A percentile compares a stretch with the other conserved stretches of the same genome.
These are phyloP conservation scores for Brachyistius frenatus DNA, from an alignment of 2,113 vertebrate genomes.

Conservation along the genomic window DNA sequence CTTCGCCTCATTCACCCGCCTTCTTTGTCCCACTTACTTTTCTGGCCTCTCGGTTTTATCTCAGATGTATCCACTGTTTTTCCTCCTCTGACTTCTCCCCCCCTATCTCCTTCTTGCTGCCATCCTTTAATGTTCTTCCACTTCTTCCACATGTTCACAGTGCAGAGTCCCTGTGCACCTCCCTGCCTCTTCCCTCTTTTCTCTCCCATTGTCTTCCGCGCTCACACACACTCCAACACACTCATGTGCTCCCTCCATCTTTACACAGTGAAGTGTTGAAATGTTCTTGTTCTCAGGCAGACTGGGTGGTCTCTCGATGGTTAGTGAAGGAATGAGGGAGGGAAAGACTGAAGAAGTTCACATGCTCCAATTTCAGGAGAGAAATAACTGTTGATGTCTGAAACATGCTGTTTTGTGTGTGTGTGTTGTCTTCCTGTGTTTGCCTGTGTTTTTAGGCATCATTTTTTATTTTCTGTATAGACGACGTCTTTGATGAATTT, in stretches of 20 bases:
- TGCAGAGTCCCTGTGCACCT: conserved; percentile 25
- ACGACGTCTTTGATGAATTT: conserved; percentile 46
- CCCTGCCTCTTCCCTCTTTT: conserved; percentile 21
- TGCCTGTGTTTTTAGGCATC: conserved; percentile 55
- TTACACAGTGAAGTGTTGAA: conserved; percentile 15
- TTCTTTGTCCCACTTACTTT: conserved; percentile 15
- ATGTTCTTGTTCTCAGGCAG: conserved; percentile 67
- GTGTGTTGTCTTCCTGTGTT: conserved; percentile 42
- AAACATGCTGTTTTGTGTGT: conserved; percentile 27
- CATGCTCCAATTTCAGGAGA: conserved; percentile 37
- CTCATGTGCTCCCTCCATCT: conserved; percentile 43
- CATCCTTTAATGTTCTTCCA: background rate
- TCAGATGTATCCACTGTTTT: conserved; percentile 31
- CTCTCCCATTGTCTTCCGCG: conserved; percentile 18
- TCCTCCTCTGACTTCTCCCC: background rate
- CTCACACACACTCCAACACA: conserved; percentile 20
- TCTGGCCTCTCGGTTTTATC: conserved; percentile 33
- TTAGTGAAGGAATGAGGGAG: background rate
- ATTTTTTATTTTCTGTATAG: conserved; percentile 44
- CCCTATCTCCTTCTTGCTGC: conserved; percentile 9
- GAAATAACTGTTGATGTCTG: conserved; percentile 41
- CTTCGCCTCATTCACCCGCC: background rate
- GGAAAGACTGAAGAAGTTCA: conserved; percentile 50
- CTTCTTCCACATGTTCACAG: conserved; percentile 30
- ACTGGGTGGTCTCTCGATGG: conserved; percentile 69